These are phyloP conservation scores for Equus quagga DNA, from an alignment of 2,113 vertebrate species.

Conservation along the genomic window DNA sequence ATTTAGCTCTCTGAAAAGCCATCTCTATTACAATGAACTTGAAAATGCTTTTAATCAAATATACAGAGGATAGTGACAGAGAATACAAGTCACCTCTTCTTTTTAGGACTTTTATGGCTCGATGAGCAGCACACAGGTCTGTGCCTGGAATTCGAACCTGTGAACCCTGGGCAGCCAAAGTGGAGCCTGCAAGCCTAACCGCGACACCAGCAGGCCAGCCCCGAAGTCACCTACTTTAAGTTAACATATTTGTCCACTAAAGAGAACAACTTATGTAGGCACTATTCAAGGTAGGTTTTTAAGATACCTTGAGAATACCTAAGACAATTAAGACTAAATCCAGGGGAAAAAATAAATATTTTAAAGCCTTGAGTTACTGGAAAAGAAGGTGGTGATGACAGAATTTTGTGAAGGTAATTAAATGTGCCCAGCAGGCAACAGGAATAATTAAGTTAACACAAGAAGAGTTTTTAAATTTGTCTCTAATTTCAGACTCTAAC, in stretches of 20 bases:
- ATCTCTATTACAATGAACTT: slow-evolving; percentile 14
- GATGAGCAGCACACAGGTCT: too few species aligned
- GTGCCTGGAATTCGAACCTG: too few species aligned
- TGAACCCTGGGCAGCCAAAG: too few species aligned
- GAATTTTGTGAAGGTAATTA: slow-evolving; percentile 71
- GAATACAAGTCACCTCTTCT: neutral
- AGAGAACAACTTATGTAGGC: neutral
- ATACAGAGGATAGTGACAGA: neutral
- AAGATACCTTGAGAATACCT: slow-evolving; percentile 8
- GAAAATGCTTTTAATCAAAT: neutral
- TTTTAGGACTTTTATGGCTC: too few species aligned
- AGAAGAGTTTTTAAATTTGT: slow-evolving; percentile 66
- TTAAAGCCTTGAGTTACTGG: slow-evolving; percentile 50
- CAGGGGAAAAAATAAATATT: neutral
- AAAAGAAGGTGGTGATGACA: slow-evolving; percentile 70
- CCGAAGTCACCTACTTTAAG: neutral
- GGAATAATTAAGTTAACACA: slow-evolving; percentile 73
- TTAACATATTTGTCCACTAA: neutral
- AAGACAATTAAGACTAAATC: slow-evolving; percentile 13
- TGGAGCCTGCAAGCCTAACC: too few species aligned
- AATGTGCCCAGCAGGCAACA: slow-evolving; percentile 64
- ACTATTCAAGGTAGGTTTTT: neutral
- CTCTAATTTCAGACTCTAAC: slow-evolving; percentile 72
- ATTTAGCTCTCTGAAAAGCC: slow-evolving; percentile 61
- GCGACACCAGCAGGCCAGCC: too few species aligned